A percentile compares a stretch with the other conserved stretches of the same genome.
phyloP scores from a whole-genome alignment of 1,140 invertebrate genomes.

The Riptortus pedestris region DNA sequence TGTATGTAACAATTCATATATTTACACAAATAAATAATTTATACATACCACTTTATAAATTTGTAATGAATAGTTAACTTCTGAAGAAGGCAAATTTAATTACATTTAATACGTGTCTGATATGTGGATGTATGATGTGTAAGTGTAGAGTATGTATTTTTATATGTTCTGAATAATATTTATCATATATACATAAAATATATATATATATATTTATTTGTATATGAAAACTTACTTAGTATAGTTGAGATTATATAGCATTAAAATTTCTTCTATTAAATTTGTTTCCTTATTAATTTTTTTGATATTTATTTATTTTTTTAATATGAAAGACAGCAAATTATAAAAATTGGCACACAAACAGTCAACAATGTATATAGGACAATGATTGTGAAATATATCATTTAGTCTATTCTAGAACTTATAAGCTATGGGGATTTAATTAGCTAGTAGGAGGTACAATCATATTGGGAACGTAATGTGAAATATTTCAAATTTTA shows the following conservation, averaged over 20 bases:
- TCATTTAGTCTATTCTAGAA: too few relatives aligned
- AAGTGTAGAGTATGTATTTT: too few relatives aligned
- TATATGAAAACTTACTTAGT: neutral
- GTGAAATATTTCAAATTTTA: too few relatives aligned
- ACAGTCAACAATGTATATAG: constrained; percentile 3
- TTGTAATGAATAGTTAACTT: constrained; percentile 3
- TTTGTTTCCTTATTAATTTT: neutral
- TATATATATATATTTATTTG: constrained; percentile 1
- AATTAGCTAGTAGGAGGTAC: too few relatives aligned
- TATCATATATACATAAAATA: too few relatives aligned
- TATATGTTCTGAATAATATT: too few relatives aligned
- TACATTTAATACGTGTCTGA: too few relatives aligned
- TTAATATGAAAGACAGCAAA: constrained; percentile 4
- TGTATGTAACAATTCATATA: too few relatives aligned
- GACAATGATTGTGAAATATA: constrained; percentile 8
- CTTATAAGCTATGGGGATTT: too few relatives aligned
- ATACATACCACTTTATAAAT: constrained; percentile 16
- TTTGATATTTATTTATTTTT: neutral
- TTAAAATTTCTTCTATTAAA: neutral
- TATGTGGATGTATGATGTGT: too few relatives aligned
- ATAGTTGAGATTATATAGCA: neutral
- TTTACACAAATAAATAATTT: constrained; percentile 20
- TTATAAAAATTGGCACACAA: constrained; percentile 13
- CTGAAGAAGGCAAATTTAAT: constrained; percentile 14
- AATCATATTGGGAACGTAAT: too few relatives aligned